These are phyloP conservation scores for Enteromius trimaculatus DNA, from an alignment of 2,797 vertebrate species.

Conservation along the genomic window DNA sequence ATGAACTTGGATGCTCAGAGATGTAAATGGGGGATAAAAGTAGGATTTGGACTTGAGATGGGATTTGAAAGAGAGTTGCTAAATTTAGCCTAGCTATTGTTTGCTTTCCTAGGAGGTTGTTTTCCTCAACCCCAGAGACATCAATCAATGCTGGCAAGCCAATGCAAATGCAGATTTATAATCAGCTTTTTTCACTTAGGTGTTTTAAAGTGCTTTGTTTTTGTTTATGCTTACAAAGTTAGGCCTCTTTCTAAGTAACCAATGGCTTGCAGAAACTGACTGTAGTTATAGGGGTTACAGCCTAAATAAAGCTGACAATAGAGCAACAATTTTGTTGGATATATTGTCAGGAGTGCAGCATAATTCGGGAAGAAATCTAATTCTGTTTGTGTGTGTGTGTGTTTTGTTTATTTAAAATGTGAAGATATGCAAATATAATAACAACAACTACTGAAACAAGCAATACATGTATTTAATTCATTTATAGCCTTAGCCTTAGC, in stretches of 20 bases:
- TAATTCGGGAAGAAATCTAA: not conserved
- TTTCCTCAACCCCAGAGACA: slow-evolving; percentile 1
- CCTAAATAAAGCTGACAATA: not conserved
- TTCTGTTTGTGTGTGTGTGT: too few species aligned
- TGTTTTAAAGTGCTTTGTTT: slow-evolving; percentile 1
- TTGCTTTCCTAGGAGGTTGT: slow-evolving; percentile 4
- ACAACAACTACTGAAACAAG: too few species aligned
- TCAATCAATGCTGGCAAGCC: slow-evolving; percentile 23
- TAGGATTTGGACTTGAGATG: slow-evolving; percentile 13
- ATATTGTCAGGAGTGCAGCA: not conserved
- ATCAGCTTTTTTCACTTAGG: not conserved
- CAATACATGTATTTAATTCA: not conserved
- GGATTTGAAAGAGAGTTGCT: slow-evolving; percentile 20
- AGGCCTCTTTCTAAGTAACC: not conserved
- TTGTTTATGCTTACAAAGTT: slow-evolving; percentile 7
- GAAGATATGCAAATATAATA: too few species aligned
- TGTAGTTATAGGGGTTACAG: not conserved
- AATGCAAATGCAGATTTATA: slow-evolving; percentile 27
- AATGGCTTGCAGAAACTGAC: not conserved
- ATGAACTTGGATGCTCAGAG: not conserved
- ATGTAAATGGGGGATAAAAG: slow-evolving; percentile 16
- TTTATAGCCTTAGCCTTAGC: too few species aligned
- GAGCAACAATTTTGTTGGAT: not conserved
- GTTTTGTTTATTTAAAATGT: too few species aligned
- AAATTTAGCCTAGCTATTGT: slow-evolving; percentile 33